Base-by-base conservation (phyloP, 1,140 invertebrate species). In the Drosophila neocordata region DNA sequence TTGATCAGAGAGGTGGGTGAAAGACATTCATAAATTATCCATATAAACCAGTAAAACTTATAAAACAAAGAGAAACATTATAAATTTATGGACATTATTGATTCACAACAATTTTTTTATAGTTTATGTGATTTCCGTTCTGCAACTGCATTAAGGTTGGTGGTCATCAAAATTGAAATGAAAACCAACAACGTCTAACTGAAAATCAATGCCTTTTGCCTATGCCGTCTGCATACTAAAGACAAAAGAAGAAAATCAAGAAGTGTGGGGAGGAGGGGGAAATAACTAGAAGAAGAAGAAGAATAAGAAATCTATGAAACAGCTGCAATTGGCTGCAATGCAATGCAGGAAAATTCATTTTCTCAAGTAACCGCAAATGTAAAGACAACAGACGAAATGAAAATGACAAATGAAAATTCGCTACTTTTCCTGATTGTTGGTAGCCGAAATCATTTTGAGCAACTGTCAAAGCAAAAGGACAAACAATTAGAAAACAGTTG, bases 401-500 rank as follows among this genome's bases (percentile, higher is more conserved):
- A 62, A 61, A 73, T 73, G 67, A 79, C 64, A 79, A 73, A 79
- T 75, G 68, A 51, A 75, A 51, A 74, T 68, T 76, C 66, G 27
- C 27, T 31, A 6, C 7, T 31, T 31, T 31, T 31, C 27, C 5
- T 13, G 48, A 18, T 48, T 20, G 15, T 11, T 20, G 41, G 41
- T 48, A 48, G 41, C 41, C 8, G 11, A 48, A 48, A 48, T 20
- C 18, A 48, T 9, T 62, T 31, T 38, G 56, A 57, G 60, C 41
- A 76, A 79, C 67, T 81, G 79, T 73, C 79, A 83, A 62, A 73
- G 74, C 68, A 66, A 53, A 41, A 69, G 76, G 79, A 69, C 13
- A 64, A 85, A 88, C 83, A 88, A 88, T 88, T 88, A 87, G 83
- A 88, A 88, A 88, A 88, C 84, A 88, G 83, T 88, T 88, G 84